phyloP scores from a whole-genome alignment of 2,113 vertebrate genomes.

The Sorex fumeus region DNA sequence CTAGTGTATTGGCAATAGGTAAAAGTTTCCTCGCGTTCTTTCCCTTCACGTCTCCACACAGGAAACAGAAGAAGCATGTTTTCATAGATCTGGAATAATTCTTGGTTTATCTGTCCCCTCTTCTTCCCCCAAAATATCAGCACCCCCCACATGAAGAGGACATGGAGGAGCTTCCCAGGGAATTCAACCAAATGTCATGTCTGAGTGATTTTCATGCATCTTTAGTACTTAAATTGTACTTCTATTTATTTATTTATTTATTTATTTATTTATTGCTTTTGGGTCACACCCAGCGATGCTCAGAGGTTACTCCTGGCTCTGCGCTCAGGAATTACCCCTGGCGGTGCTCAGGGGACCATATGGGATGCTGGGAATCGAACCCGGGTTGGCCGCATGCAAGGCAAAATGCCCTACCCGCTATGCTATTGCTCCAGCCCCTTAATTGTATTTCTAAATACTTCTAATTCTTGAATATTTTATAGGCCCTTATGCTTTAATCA shows the following conservation, averaged over 20 bases:
- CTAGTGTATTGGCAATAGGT: neutral
- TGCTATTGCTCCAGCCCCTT: too few relatives aligned
- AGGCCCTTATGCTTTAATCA: slow-evolving; percentile 65
- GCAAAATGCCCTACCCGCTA: too few relatives aligned
- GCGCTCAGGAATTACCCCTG: too few relatives aligned
- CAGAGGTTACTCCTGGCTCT: too few relatives aligned
- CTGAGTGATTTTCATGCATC: slow-evolving; percentile 53
- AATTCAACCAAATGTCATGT: slow-evolving; percentile 43
- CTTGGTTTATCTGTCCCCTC: neutral
- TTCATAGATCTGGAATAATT: neutral
- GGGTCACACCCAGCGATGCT: too few relatives aligned
- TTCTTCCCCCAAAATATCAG: neutral
- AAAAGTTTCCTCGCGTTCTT: neutral
- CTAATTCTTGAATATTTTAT: slow-evolving; percentile 61
- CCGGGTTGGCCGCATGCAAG: too few relatives aligned
- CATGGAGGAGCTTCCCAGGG: slow-evolving; percentile 9
- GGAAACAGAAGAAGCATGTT: slow-evolving; percentile 8
- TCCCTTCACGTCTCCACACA: neutral
- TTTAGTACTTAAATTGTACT: neutral
- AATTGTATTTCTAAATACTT: too few relatives aligned
- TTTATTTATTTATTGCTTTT: too few relatives aligned
- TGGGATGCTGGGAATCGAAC: too few relatives aligned
- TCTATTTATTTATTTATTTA: too few relatives aligned
- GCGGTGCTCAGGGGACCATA: too few relatives aligned
- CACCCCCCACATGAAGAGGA: slow-evolving; percentile 17